Evolutionary conservation across 2,113 vertebrate genomes (phyloP).

Genomic region (Tichodroma muraria): DNA sequence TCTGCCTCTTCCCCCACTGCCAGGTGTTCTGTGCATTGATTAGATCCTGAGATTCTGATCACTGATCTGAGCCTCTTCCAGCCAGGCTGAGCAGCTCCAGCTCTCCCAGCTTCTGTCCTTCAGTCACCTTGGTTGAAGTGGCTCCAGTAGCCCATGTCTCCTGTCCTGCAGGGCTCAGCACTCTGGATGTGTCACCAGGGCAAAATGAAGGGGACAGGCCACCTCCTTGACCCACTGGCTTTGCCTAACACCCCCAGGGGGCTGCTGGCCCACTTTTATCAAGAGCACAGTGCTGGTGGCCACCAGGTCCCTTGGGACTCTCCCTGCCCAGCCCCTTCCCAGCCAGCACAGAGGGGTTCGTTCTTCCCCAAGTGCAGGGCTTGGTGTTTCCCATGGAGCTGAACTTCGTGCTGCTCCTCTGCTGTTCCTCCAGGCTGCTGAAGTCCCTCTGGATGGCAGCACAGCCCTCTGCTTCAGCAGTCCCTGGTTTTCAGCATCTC

Average conservation of each 20-base stretch:
- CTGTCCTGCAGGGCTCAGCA: neutral
- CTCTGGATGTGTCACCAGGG: neutral
- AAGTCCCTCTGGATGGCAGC: slow-evolving; percentile 55
- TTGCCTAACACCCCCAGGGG: neutral
- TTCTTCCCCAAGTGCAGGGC: neutral
- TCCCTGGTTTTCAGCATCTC: neutral
- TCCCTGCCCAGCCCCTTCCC: neutral
- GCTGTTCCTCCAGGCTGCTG: neutral
- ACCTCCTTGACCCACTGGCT: neutral
- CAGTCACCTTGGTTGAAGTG: neutral
- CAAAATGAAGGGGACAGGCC: neutral
- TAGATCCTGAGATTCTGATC: too few species aligned
- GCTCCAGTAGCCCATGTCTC: neutral
- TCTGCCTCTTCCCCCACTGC: neutral
- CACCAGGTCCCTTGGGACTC: neutral
- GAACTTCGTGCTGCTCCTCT: neutral
- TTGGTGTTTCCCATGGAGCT: neutral
- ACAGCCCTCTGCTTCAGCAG: neutral
- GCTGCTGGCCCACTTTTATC: neutral
- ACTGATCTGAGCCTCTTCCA: neutral
- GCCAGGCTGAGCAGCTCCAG: neutral
- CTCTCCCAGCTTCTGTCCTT: neutral
- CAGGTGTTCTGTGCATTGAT: neutral
- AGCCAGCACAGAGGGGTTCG: fast-evolving
- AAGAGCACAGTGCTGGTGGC: neutral